Conservation (phyloP, 2,797 vertebrate species). For the Sciurus carolinensis region DNA sequence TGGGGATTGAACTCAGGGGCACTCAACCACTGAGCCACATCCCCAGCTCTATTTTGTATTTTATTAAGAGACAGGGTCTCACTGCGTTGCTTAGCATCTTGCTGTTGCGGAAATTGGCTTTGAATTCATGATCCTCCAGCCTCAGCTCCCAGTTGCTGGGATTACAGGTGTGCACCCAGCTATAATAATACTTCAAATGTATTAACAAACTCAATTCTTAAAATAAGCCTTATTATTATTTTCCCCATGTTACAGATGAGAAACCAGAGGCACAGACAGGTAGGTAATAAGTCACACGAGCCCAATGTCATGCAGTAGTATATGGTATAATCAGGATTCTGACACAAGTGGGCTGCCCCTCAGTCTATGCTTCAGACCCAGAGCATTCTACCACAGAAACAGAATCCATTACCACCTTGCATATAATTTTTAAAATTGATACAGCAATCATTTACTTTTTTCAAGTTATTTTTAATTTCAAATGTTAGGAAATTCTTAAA, state of each 20-base stretch:
- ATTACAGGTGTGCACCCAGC: no score
- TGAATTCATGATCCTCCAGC: no score
- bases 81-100: no score
- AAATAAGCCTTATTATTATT: not conserved
- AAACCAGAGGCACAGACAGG: not conserved
- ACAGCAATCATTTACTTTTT: constrained; percentile 11
- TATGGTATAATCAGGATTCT: not conserved
- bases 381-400: not conserved
- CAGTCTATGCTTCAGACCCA: not conserved
- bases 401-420: not conserved
- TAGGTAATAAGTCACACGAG: not conserved
- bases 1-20: no score
- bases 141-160: no score
- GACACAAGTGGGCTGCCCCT: not conserved
- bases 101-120: no score
- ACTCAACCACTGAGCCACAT: no score
- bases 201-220: constrained; percentile 2
- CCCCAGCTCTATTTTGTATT: no score
- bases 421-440: constrained; percentile 36
- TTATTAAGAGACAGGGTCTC: no score
- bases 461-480: constrained; percentile 79
- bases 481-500: constrained; percentile 69
- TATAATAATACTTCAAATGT: not conserved
- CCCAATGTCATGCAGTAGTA: not conserved
- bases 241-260: not conserved